Evolutionary conservation across 2,888 invertebrate genomes (phyloP), one percentile per base, ranked within the genome.

Genomic region (Plutella xylostella): DNA sequence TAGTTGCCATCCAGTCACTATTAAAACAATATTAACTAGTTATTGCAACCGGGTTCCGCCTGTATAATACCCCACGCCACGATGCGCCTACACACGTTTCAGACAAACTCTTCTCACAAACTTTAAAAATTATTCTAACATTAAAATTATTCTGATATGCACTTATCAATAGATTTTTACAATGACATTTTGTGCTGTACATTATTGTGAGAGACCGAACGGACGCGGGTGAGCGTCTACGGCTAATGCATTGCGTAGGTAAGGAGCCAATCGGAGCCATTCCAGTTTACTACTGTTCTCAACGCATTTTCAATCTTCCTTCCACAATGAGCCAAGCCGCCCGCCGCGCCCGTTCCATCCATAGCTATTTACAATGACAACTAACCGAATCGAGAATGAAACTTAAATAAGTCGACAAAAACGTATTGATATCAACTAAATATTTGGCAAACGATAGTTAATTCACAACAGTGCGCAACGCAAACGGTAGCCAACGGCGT

Each of bases 121-220:
- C 65, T 62, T n/a, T 65, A 60, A 60, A 71, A 72, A 72, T 72
- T 76, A 77, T 44, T 60, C 76, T 77, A 78, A 74, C 65, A 71
- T 72, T 79, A 78, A 65, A 73, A 74, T 74, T 79, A 77, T 64
- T 70, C 69, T 80, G 80, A 80, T 80, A 80, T 80, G 80, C 80
- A 72, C 79, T 80, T 79, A 80, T 67, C 61, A 69, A 69, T 75
- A 76, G 43, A 68, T 74, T 70, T 71, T 73, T 80, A 80, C 79
- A 79, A 68, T 72, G 71, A 75, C 63, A 63, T 76, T 43, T 80
- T 80, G 79, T 80, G 80, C 80, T 80, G 76, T 79, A 80, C 80
- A 79, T 61, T 72, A 73, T 61, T 58, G 15, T 12, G 33, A 30
- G 30, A n/a, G 20, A 22, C 14, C 21, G 42, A 30, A 14, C 30